These are phyloP conservation scores for Danio jaintianensis DNA, from an alignment of 2,797 vertebrate genomes.

Conservation along the genomic window DNA sequence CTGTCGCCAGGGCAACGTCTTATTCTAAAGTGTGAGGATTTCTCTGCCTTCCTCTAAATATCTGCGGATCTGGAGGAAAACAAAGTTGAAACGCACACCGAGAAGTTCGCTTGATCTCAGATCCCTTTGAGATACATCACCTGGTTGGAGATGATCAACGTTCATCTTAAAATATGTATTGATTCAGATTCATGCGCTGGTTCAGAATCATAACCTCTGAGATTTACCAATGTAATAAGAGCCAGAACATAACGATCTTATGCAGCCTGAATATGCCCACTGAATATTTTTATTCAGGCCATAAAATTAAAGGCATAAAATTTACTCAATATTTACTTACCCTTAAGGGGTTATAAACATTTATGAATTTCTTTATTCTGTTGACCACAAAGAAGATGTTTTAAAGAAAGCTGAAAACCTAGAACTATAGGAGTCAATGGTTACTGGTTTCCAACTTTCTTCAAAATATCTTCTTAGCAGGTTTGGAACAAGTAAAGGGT, in stretches of 20 bases:
- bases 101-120: slow-evolving; percentile 6
- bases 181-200: slow-evolving; percentile 11
- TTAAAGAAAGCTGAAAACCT: too few relatives aligned
- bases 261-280: slow-evolving; percentile 3
- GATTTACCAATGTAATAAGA: not conserved
- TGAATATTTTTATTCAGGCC: not conserved
- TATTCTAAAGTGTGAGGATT: slow-evolving; percentile 41
- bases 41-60: slow-evolving; percentile 28
- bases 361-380: too few relatives aligned
- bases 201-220: slow-evolving; percentile 18
- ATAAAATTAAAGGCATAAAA: too few relatives aligned
- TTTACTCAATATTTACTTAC: too few relatives aligned
- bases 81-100: slow-evolving; percentile 1
- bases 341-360: too few relatives aligned
- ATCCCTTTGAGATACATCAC: not conserved
- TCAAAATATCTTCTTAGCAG: too few relatives aligned
- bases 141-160: not conserved
- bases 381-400: too few relatives aligned
- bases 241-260: slow-evolving; percentile 7
- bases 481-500: too few relatives aligned
- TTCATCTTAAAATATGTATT: slow-evolving; percentile 13
- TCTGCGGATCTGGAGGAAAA: slow-evolving; percentile 20
- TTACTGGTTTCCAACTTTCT: too few relatives aligned
- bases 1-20: slow-evolving; percentile 57
- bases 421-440: too few relatives aligned